Conservation (phyloP, 2,797 vertebrate species). For the Ptychobarbus kaznakovi region DNA sequence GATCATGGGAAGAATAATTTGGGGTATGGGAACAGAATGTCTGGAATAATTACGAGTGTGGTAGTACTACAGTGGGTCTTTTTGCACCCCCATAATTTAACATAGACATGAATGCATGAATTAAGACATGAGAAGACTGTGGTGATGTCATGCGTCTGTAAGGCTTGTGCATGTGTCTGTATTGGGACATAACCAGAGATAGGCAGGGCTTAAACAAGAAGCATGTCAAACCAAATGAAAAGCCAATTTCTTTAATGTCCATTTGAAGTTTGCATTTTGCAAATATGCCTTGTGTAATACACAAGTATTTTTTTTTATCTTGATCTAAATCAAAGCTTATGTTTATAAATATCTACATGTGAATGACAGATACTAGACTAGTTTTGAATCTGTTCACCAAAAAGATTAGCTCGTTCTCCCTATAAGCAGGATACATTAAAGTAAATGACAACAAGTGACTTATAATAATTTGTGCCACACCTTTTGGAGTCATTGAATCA, state of each 20-base stretch:
- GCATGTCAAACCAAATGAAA: not conserved
- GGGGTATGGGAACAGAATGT: slow-evolving; percentile 23
- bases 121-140: not conserved
- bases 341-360: not conserved
- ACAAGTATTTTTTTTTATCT: no score
- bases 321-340: not conserved
- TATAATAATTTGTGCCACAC: not conserved
- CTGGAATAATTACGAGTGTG: slow-evolving; percentile 11
- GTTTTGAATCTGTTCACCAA: not conserved
- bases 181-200: not conserved
- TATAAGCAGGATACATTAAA: not conserved
- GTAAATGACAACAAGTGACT: not conserved
- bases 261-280: not conserved
- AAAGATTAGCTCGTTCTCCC: not conserved
- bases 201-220: not conserved
- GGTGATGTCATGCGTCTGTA: not conserved
- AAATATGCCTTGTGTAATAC: not conserved
- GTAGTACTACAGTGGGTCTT: slow-evolving; percentile 3
- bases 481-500: not conserved
- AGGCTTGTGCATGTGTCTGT: not conserved
- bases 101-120: not conserved
- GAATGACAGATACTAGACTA: not conserved
- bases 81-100: not conserved
- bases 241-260: not conserved
- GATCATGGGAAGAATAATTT: slow-evolving; percentile 32